phyloP scores from a whole-genome alignment of 2,888 invertebrate genomes.

The Volucella inanis region DNA sequence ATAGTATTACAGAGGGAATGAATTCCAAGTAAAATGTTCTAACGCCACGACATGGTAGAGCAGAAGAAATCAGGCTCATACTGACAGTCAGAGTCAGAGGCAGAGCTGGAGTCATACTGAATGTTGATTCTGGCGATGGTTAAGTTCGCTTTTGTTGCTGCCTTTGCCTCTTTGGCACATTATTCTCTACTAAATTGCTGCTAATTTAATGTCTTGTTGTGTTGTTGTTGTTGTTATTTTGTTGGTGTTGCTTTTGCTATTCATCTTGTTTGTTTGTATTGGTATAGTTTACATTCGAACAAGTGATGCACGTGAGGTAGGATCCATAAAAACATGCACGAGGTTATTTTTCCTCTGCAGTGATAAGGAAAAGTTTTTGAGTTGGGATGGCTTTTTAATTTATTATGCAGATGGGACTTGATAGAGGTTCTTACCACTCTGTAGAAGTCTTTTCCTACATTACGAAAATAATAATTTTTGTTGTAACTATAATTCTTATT shows the following conservation, averaged over 20 bases:
- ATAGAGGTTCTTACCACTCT: too few species aligned
- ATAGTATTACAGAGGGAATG: constrained; percentile 55
- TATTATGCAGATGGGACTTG: too few species aligned
- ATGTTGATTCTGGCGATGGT: background rate
- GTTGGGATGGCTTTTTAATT: too few species aligned
- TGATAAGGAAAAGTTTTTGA: too few species aligned
- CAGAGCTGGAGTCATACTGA: too few species aligned
- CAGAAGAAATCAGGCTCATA: background rate
- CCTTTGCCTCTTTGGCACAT: constrained; percentile 24
- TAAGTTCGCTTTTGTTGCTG: too few species aligned
- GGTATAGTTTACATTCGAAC: background rate
- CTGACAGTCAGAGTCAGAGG: background rate
- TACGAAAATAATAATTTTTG: too few species aligned
- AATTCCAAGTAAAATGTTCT: constrained; percentile 38
- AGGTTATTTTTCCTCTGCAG: too few species aligned
- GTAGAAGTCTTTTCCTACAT: too few species aligned
- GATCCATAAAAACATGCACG: too few species aligned
- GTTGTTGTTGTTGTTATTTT: constrained; percentile 3
- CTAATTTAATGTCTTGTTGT: constrained; percentile 42
- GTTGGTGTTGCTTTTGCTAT: constrained; percentile 13
- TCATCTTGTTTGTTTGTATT: background rate
- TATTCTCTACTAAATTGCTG: constrained; percentile 46
- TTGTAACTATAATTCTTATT: too few species aligned
- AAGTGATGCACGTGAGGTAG: background rate
- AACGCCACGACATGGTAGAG: constrained; percentile 46